phyloP scores from a whole-genome alignment of 2,888 invertebrate species.

The Epistrophe grossulariae region DNA sequence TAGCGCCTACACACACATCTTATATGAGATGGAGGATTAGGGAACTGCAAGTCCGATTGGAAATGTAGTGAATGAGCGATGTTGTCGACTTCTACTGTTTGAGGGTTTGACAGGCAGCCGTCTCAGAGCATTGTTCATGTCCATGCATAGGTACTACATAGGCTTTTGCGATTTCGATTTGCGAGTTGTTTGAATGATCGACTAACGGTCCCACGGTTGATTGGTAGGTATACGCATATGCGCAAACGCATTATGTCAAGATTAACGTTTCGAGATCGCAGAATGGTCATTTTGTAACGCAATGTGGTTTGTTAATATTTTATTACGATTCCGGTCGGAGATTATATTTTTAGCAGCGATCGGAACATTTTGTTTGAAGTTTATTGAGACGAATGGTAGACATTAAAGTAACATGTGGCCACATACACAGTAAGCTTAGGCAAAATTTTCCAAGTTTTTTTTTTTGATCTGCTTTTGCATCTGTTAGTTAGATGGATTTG shows the following conservation, averaged over 20 bases:
- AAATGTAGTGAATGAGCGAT: constrained; percentile 60
- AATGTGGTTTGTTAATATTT: constrained; percentile 47
- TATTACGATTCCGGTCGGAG: constrained; percentile 52
- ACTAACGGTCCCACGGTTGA: constrained; percentile 42
- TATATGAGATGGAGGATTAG: constrained; percentile 32
- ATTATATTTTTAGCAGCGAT: constrained; percentile 34
- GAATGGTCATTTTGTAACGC: constrained; percentile 48
- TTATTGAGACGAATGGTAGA: constrained; percentile 60
- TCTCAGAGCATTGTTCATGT: constrained; percentile 26
- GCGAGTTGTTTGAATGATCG: constrained; percentile 16
- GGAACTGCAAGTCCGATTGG: constrained; percentile 36
- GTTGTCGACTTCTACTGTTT: constrained; percentile 62
- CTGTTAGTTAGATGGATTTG: neutral
- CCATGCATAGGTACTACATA: neutral
- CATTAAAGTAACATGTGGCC: neutral
- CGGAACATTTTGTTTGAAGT: constrained; percentile 37
- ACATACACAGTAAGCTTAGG: neutral
- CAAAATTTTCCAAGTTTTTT: neutral
- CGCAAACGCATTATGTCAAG: constrained; percentile 52
- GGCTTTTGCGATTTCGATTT: neutral
- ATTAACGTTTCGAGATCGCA: constrained; percentile 32
- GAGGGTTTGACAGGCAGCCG: constrained; percentile 55
- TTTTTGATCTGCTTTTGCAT: neutral
- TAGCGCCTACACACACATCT: constrained; percentile 55
- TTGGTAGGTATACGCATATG: constrained; percentile 48